Evolutionary conservation across 2,113 vertebrate genomes (phyloP).

Genomic region (Ammodytes dubius): DNA sequence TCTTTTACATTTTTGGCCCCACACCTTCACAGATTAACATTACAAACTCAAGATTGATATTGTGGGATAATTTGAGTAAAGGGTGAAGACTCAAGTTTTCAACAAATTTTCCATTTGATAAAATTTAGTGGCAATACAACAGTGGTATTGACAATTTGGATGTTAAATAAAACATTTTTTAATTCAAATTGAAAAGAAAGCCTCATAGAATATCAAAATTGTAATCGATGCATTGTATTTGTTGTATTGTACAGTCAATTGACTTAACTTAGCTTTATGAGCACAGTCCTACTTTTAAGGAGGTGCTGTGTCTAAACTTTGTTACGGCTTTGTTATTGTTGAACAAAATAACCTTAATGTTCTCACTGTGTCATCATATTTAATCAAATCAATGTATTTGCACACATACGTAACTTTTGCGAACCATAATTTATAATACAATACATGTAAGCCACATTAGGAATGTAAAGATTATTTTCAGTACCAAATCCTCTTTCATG

Average conservation of each 20-base stretch:
- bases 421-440: background rate
- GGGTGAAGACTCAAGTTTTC: background rate
- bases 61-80: background rate
- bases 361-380: background rate
- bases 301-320: background rate
- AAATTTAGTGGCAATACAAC: background rate
- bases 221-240: background rate
- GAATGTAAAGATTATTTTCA: background rate
- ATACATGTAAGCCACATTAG: background rate
- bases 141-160: background rate
- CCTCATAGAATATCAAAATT: background rate
- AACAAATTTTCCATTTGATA: background rate
- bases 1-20: background rate
- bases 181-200: slow-evolving; percentile 2
- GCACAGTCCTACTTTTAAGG: too few relatives aligned
- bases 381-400: background rate
- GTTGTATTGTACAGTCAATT: background rate
- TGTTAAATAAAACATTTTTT: background rate
- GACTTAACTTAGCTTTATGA: too few relatives aligned
- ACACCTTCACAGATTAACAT: background rate
- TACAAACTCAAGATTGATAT: background rate
- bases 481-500: background rate
- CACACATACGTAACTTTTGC: background rate
- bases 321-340: background rate
- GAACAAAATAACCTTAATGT: background rate